phyloP scores from a whole-genome alignment of 2,888 invertebrate genomes.

The Steinernema hermaphroditum region DNA sequence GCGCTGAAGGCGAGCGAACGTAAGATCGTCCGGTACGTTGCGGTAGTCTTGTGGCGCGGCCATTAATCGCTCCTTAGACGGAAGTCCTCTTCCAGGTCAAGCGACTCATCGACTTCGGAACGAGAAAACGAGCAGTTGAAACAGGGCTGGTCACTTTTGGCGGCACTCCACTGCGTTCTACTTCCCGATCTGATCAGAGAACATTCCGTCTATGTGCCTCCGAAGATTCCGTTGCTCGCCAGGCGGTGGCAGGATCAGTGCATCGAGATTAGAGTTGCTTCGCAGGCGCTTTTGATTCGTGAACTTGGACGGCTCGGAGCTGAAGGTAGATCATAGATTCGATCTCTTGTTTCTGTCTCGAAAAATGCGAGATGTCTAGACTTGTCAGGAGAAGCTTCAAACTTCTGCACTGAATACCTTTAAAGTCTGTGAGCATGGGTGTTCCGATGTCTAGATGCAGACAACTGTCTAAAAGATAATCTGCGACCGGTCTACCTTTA shows the following conservation, averaged over 20 bases:
- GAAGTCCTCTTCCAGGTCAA: slow-evolving; percentile 41
- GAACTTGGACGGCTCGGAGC: slow-evolving; percentile 86
- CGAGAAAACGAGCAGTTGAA: slow-evolving; percentile 56
- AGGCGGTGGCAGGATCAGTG: slow-evolving; percentile 96
- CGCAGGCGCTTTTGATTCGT: slow-evolving; percentile 89
- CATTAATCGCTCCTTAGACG: background rate
- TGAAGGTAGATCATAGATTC: slow-evolving; percentile 63
- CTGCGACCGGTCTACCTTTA: no score
- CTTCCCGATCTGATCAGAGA: slow-evolving; percentile 85
- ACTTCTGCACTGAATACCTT: background rate
- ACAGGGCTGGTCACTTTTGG: slow-evolving; percentile 82
- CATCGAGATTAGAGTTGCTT: slow-evolving; percentile 89
- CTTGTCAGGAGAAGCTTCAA: background rate
- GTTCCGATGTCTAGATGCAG: background rate
- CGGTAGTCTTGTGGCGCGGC: background rate
- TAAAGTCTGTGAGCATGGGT: background rate
- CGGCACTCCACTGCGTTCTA: slow-evolving; percentile 91
- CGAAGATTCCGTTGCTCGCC: slow-evolving; percentile 94
- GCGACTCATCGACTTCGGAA: slow-evolving; percentile 40
- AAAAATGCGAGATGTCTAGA: background rate
- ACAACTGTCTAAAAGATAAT: no score
- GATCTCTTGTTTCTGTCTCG: background rate
- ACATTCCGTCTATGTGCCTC: slow-evolving; percentile 81
- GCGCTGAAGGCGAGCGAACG: slow-evolving; percentile 75
- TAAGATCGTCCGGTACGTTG: slow-evolving; percentile 34